Conservation (phyloP, 2,113 vertebrate species). For the Gymnobelideus leadbeateri region DNA sequence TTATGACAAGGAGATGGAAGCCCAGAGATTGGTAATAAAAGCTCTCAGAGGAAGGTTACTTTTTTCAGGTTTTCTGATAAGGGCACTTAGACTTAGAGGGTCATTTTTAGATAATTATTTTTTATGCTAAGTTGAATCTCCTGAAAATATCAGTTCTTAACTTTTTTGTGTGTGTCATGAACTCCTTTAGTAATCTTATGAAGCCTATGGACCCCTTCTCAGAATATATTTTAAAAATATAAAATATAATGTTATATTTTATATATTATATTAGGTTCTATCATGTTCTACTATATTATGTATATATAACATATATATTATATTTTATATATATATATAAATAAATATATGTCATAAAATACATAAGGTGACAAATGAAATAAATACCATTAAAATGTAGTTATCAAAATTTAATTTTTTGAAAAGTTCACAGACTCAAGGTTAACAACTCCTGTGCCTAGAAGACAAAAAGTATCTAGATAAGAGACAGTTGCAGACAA, state of each 20-base stretch:
- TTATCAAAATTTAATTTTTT: background rate
- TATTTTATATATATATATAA: too few relatives aligned
- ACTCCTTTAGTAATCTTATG: background rate
- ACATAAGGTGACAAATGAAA: background rate
- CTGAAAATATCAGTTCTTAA: background rate
- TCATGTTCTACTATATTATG: too few relatives aligned
- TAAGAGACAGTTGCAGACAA: background rate
- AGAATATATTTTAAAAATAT: background rate
- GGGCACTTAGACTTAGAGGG: background rate
- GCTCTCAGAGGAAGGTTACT: background rate
- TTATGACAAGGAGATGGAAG: background rate
- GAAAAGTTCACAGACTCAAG: background rate
- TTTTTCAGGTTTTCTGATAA: background rate
- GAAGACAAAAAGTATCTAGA: background rate
- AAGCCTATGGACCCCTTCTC: background rate
- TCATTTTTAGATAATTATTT: background rate
- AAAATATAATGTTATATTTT: background rate
- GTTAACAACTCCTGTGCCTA: background rate
- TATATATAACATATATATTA: too few relatives aligned
- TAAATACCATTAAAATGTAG: background rate
- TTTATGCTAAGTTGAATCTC: background rate
- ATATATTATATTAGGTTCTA: too few relatives aligned
- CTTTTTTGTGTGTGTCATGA: background rate
- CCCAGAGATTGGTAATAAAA: background rate
- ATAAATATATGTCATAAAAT: too few relatives aligned